Percentiles rank a stretch among this genome's conserved stretches.
Conservation (phyloP, 2,797 vertebrate genomes). For the Halcyon leucocephala region DNA sequence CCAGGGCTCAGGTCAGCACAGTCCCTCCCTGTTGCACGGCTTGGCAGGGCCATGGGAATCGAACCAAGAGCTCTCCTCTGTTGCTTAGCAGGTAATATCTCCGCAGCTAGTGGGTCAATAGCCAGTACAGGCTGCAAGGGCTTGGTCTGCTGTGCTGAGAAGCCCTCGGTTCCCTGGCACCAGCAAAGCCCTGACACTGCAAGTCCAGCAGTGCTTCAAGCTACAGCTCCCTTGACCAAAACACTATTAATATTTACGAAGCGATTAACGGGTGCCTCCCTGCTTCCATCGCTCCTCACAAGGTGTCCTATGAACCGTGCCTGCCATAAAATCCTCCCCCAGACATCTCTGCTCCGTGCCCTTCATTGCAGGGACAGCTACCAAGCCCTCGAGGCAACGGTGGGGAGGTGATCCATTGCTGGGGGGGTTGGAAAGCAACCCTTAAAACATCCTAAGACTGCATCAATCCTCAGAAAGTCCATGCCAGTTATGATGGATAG, state of each 20-base stretch:
- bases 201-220: background rate
- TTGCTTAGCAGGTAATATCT: background rate
- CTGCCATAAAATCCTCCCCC: background rate
- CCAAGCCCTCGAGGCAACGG: fast-evolving
- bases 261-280: background rate
- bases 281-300: background rate
- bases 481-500: background rate
- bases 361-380: background rate
- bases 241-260: slow-evolving; percentile 28
- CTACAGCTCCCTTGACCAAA: background rate
- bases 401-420: background rate
- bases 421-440: background rate
- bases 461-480: background rate
- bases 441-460: background rate
- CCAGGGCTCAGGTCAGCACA: background rate
- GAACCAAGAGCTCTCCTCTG: background rate
- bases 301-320: background rate
- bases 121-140: background rate
- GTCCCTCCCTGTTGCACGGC: background rate
- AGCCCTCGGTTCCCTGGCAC: background rate
- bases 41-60: background rate
- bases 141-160: background rate
- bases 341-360: background rate
- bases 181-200: background rate
- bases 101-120: background rate